Evolutionary conservation across 2,797 vertebrate genomes (phyloP), one percentile per base, ranked within the genome.

Genomic region (Champsocephalus gunnari): DNA sequence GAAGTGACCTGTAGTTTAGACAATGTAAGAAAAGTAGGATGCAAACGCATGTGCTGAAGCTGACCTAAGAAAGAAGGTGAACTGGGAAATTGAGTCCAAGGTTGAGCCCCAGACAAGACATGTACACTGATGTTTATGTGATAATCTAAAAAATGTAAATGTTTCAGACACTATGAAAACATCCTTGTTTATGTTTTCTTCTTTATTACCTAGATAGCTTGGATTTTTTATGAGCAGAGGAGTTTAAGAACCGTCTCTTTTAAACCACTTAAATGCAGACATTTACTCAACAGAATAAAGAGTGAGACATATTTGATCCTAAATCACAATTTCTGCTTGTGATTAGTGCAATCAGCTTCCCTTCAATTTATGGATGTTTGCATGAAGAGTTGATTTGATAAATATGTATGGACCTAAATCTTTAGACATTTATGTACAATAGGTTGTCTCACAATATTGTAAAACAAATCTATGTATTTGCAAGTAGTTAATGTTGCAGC

Each of bases 121-220:
- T 38, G 17, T 12, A 41, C 16, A 65, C 12, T 6, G 4, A 50
- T 19, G 9, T 51, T 56, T 34, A 59, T 7, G 1, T 17, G 19
- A 56, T 24, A 11, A 61, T 32, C 16, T 48, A 2, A 19, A 49
- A 19, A 49, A 43, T 60, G 24, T 58, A 44, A 71, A 65, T 45
- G n/a, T 51, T 45, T 24, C 1, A 28, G 17, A 59, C 12, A 32
- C 9, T 43, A 14, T 8, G 34, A 49, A 43, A 60, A 62, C 21
- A 49, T 60, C 12, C 12, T 45, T n/a, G 10, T 70, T 70, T 61
- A 24, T 38, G 21, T 44, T 74, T 41, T 10, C 9, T 32, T 17
- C 13, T 49, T 50, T 24, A 72, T 56, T n/a, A 51, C n/a, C 9
- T 44, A 32, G 21, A 49, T 9, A 32, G 9, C 34, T 51, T 45